These are phyloP conservation scores for Adelosebastes latens DNA, from an alignment of 2,797 vertebrate species.

Conservation along the genomic window DNA sequence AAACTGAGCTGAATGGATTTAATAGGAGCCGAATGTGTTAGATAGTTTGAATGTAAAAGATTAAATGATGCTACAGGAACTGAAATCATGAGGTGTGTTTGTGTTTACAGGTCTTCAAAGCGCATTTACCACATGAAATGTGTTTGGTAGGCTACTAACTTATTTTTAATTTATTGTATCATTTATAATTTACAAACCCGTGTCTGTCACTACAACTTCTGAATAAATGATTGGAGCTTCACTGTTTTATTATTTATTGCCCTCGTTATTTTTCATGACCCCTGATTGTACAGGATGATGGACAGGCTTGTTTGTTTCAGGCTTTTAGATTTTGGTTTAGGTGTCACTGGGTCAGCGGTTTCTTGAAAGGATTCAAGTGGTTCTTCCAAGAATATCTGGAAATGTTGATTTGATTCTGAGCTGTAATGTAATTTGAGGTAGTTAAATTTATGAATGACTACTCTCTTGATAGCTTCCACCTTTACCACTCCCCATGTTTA, in stretches of 20 bases:
- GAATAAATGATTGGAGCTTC: slow-evolving; percentile 46
- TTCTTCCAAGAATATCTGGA: background rate
- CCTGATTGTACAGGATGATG: background rate
- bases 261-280: background rate
- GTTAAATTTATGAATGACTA: background rate
- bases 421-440: background rate
- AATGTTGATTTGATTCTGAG: background rate
- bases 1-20: background rate
- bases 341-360: background rate
- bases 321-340: background rate
- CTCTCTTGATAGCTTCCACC: background rate
- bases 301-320: background rate
- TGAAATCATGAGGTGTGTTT: slow-evolving; percentile 9
- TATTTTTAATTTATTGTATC: slow-evolving; percentile 10
- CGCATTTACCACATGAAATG: background rate
- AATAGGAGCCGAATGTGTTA: background rate
- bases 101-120: slow-evolving; percentile 13
- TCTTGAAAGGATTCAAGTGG: background rate
- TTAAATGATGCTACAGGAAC: background rate
- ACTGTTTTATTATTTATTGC: background rate
- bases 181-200: slow-evolving; percentile 8
- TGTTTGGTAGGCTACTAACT: background rate
- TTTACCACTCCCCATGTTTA: background rate
- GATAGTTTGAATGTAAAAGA: background rate
- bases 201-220: slow-evolving; percentile 34